phyloP scores from a whole-genome alignment of 2,888 invertebrate species.

The Cephus sareptanus region DNA sequence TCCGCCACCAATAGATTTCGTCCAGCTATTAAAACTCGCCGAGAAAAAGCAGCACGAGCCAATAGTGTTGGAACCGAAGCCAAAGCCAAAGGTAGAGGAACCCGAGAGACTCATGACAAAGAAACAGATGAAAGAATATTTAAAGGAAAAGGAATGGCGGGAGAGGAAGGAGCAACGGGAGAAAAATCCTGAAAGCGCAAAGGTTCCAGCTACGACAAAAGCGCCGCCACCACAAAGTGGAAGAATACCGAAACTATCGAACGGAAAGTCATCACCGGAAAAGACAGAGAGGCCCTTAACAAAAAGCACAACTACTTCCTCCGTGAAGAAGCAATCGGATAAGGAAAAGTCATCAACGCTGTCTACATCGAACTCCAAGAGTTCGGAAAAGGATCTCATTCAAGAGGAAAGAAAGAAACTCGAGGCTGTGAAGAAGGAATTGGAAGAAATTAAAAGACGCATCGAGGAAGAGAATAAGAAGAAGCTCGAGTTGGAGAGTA shows the following conservation, averaged over 20 bases:
- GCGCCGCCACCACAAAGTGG: constrained; percentile 16
- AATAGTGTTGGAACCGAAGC: constrained; percentile 70
- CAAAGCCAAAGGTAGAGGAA: constrained; percentile 62
- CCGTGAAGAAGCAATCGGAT: constrained; percentile 1
- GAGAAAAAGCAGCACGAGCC: constrained; percentile 87
- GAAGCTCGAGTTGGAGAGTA: constrained; percentile 41
- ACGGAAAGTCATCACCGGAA: constrained; percentile 22
- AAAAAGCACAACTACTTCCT: constrained; percentile 22
- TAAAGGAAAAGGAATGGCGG: constrained; percentile 76
- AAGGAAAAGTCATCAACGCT: constrained; percentile 12
- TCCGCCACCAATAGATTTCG: constrained; percentile 84
- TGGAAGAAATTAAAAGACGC: constrained; percentile 57
- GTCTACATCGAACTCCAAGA: constrained; percentile 14
- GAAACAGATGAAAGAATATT: constrained; percentile 80
- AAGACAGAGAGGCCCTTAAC: neutral
- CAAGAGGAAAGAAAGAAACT: constrained; percentile 55
- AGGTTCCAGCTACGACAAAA: constrained; percentile 11
- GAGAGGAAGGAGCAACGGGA: constrained; percentile 63
- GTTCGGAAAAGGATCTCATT: constrained; percentile 47
- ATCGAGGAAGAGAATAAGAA: constrained; percentile 56
- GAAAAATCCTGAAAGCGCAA: constrained; percentile 31
- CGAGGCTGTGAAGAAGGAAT: constrained; percentile 52
- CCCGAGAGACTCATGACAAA: constrained; percentile 83
- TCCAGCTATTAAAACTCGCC: constrained; percentile 82
- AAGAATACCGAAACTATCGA: constrained; percentile 68